phyloP scores from a whole-genome alignment of 2,888 invertebrate species.

The Dermolepida albohirtum region DNA sequence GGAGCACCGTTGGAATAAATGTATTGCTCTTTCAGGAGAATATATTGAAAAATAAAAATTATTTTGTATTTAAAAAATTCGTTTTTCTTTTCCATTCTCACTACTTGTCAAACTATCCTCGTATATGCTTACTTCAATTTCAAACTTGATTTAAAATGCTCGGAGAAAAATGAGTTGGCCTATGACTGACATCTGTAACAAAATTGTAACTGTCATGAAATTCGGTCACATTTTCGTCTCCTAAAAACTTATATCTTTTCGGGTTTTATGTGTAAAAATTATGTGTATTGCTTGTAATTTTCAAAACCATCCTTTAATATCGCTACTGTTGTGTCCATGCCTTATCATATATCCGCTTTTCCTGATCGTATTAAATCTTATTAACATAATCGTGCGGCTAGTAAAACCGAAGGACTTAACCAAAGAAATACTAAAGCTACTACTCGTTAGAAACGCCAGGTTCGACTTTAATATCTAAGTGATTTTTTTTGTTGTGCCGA shows the following conservation, averaged over 20 bases:
- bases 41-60: too few species aligned
- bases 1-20: too few species aligned
- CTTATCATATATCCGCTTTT: slow-evolving; percentile 24
- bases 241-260: slow-evolving; percentile 33
- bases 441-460: slow-evolving; percentile 5
- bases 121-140: neutral
- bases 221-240: slow-evolving; percentile 34
- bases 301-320: slow-evolving; percentile 27
- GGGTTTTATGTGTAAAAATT: slow-evolving; percentile 43
- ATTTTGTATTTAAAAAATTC: too few species aligned
- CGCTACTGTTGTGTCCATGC: slow-evolving; percentile 32
- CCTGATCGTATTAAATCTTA: neutral
- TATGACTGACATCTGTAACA: slow-evolving; percentile 37
- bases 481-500: slow-evolving; percentile 2
- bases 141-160: neutral
- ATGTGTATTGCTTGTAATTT: slow-evolving; percentile 44
- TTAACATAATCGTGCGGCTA: slow-evolving; percentile 12
- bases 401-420: slow-evolving; percentile 13
- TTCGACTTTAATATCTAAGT: slow-evolving; percentile 14
- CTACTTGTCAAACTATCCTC: too few species aligned
- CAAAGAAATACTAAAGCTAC: slow-evolving; percentile 22
- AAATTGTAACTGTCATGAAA: slow-evolving; percentile 44
- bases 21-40: too few species aligned
- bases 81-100: too few species aligned
- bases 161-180: slow-evolving; percentile 36